Conservation (phyloP, 2,797 vertebrate species). For the Acipenser transmontanus region DNA sequence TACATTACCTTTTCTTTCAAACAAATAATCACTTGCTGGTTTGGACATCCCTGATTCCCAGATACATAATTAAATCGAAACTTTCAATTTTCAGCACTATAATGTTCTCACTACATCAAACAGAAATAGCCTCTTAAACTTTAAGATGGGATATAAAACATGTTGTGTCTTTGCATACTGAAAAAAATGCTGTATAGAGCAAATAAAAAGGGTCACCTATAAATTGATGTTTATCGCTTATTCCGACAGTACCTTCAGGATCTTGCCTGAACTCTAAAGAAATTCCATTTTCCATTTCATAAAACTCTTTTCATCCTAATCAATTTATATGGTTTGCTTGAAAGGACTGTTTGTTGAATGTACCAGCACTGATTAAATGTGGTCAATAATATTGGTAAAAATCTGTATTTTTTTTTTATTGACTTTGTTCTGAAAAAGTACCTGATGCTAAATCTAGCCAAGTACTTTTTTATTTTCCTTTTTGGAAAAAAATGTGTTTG, state of each 20-base stretch:
- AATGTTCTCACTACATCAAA: neutral
- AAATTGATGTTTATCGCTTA: neutral
- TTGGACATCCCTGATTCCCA: neutral
- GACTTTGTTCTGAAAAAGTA: no score
- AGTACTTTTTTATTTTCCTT: no score
- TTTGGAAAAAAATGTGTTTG: no score
- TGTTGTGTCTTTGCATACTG: neutral
- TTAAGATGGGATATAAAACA: neutral
- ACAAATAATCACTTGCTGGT: slow-evolving; percentile 2
- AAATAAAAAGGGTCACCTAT: neutral
- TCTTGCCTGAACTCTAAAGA: neutral
- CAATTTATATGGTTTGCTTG: no score
- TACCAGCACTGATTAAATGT: no score
- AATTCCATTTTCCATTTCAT: neutral
- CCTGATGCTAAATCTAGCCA: no score
- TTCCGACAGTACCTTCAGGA: neutral
- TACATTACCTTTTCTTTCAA: neutral
- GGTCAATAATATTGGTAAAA: no score
- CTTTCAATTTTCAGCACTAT: neutral
- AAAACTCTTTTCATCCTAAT: neutral
- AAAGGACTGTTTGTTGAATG: no score
- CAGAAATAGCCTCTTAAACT: neutral
- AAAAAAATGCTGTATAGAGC: slow-evolving; percentile 4
- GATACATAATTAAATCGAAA: slow-evolving; percentile 1
- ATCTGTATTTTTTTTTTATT: no score